These are phyloP conservation scores for Pyrgus malvae DNA, from an alignment of 2,888 invertebrate genomes.

Conservation along the genomic window DNA sequence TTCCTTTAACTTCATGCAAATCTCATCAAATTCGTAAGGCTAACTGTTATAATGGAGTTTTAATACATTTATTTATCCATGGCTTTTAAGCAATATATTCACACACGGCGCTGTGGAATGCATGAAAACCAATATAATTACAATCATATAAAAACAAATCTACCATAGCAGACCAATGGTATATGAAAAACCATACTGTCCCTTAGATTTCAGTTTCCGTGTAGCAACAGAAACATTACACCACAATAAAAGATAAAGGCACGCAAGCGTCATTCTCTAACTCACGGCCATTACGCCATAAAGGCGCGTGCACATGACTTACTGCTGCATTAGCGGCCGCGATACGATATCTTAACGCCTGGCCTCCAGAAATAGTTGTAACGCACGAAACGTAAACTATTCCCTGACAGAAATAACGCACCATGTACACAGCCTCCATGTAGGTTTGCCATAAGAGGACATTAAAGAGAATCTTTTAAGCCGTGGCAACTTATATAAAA, in stretches of 20 bases:
- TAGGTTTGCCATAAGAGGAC: not conserved
- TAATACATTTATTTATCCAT: too few species aligned
- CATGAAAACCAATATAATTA: too few species aligned
- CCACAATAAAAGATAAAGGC: conserved; percentile 15
- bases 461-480: too few species aligned
- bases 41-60: too few species aligned
- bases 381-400: conserved; percentile 52
- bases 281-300: conserved; percentile 58
- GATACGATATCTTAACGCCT: conserved; percentile 76
- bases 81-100: too few species aligned
- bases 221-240: conserved; percentile 13
- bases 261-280: conserved; percentile 36
- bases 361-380: conserved; percentile 57
- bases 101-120: too few species aligned
- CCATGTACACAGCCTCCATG: conserved; percentile 44
- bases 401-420: conserved; percentile 49
- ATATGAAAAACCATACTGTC: too few species aligned
- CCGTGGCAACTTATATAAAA: too few species aligned
- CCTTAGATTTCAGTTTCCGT: not conserved
- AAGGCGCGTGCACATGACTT: conserved; percentile 73
- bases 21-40: too few species aligned
- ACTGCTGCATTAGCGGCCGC: conserved; percentile 70
- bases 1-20: too few species aligned
- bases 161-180: too few species aligned
- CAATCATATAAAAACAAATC: too few species aligned